Conservation (phyloP, 2,888 invertebrate genomes). For the Agrochola lychnidis region DNA sequence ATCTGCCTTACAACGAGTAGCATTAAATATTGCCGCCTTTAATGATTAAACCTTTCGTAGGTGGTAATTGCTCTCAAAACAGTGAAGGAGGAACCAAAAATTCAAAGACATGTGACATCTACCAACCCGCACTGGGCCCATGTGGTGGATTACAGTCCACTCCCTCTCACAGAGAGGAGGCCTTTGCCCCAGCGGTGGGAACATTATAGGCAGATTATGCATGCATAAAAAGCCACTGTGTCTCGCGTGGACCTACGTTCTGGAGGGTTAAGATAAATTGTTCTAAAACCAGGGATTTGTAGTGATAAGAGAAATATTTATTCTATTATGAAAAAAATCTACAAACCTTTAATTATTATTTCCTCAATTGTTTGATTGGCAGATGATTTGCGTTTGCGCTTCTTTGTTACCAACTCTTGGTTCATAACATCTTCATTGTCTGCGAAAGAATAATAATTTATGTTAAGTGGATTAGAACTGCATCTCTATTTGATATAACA, state of each 20-base stretch:
- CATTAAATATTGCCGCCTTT: neutral
- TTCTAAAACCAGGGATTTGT: neutral
- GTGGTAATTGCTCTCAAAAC: neutral
- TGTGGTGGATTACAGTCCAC: too few relatives aligned
- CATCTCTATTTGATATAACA: neutral
- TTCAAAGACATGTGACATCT: too few relatives aligned
- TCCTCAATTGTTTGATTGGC: constrained; percentile 52
- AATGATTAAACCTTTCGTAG: neutral
- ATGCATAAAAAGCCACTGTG: too few relatives aligned
- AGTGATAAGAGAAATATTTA: neutral
- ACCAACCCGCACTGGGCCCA: too few relatives aligned
- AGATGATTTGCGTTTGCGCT: constrained; percentile 63
- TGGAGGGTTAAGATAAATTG: too few relatives aligned
- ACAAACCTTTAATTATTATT: constrained; percentile 53
- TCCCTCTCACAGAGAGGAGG: too few relatives aligned
- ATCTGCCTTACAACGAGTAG: neutral
- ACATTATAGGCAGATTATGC: too few relatives aligned
- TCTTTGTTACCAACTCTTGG: constrained; percentile 46
- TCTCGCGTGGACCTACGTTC: too few relatives aligned
- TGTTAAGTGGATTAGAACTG: neutral
- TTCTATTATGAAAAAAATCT: neutral
- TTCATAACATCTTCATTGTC: constrained; percentile 23
- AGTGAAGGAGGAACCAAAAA: too few relatives aligned
- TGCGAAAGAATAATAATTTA: constrained; percentile 23
- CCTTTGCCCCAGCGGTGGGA: too few relatives aligned